Conservation (phyloP, 2,797 vertebrate species). For the Megaceryle alcyon region DNA sequence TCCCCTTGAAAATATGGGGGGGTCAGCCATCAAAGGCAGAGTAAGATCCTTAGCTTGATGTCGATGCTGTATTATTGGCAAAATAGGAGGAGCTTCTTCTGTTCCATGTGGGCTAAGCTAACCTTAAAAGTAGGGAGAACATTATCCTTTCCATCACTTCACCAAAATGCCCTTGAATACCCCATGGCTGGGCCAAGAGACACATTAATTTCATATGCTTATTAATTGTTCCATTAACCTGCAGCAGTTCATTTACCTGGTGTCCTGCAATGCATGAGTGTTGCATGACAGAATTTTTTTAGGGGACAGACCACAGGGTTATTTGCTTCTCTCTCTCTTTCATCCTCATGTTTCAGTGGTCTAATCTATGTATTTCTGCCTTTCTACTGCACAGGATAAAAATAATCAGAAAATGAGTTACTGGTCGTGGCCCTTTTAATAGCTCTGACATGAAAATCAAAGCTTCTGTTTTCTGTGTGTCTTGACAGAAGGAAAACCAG, state of each 20-base stretch:
- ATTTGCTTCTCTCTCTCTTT: neutral
- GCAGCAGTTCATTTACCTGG: neutral
- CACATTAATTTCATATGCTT: neutral
- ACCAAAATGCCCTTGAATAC: neutral
- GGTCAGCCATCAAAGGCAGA: neutral
- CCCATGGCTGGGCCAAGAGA: fast-evolving
- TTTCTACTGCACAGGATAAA: neutral
- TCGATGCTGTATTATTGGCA: neutral
- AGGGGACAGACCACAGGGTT: neutral
- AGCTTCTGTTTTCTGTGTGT: neutral
- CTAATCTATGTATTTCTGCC: neutral
- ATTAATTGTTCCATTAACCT: neutral
- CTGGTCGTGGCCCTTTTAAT: neutral
- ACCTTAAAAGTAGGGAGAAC: neutral
- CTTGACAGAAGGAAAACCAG: neutral
- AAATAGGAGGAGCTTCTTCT: neutral
- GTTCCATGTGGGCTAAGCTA: neutral
- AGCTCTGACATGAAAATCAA: neutral
- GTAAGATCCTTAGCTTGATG: neutral
- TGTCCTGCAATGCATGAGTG: fast-evolving
- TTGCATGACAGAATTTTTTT: neutral
- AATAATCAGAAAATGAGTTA: neutral
- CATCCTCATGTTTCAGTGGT: neutral
- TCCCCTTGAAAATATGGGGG: neutral
- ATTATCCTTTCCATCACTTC: neutral